Percentiles rank a stretch among this genome's conserved stretches.
Evolutionary conservation across 2,888 invertebrate species (phyloP).

Genomic region (Icerya purchasi): DNA sequence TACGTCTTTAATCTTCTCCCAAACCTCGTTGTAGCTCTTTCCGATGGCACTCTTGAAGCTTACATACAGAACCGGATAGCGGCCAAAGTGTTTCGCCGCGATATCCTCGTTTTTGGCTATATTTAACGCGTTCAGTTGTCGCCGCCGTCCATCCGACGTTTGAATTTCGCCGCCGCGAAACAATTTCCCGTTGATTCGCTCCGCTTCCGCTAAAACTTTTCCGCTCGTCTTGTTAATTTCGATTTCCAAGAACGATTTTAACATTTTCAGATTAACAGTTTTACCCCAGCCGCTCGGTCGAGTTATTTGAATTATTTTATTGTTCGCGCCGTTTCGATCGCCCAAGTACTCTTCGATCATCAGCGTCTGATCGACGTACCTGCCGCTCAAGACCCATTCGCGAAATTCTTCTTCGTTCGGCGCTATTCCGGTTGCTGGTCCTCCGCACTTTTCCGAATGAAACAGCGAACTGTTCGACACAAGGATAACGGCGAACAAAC

Average conservation of each 20-base stretch:
- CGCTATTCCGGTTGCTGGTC: no score
- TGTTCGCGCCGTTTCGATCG: not conserved
- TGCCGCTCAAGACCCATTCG: no score
- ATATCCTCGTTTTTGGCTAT: not conserved
- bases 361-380: not conserved
- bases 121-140: not conserved
- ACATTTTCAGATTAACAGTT: slow-evolving; percentile 2
- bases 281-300: slow-evolving; percentile 8
- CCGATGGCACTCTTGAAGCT: not conserved
- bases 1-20: not conserved
- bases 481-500: not conserved
- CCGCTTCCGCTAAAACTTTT: not conserved
- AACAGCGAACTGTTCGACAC: not conserved
- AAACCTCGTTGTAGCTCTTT: not conserved
- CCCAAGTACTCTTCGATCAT: not conserved
- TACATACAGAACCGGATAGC: not conserved
- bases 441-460: no score
- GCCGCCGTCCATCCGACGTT: no score
- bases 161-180: not conserved
- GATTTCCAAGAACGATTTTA: slow-evolving; percentile 6
- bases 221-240: not conserved
- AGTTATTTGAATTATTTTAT: not conserved
- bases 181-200: not conserved
- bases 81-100: not conserved
- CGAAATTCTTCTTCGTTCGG: no score